Evolutionary conservation across 1,140 invertebrate genomes (phyloP), one percentile per base, ranked within the genome.

Genomic region (Palaemon carinicauda): DNA sequence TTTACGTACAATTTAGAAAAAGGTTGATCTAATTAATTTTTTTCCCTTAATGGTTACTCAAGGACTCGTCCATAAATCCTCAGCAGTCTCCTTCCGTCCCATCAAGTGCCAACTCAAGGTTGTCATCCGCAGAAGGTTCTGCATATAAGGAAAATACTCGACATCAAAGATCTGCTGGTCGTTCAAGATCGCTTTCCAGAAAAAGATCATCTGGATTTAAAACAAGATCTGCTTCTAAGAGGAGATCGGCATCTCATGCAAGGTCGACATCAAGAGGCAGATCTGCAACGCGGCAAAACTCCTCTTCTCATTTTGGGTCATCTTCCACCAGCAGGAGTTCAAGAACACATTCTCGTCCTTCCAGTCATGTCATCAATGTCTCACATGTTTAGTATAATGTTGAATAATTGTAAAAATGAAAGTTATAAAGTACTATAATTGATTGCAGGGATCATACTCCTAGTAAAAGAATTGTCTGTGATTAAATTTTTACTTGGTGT

Each of bases 341-440:
- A 56, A 80, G 77, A 80, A 29, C 14, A 24, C n/a, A 60, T 27
- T 60, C 52, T 19, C 75, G 53, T 60, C 53, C 77, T 80, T 60
- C 53, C 77, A 80, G 77, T 31, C 77, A 80, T 15, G 21, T 79
- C 29, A 29, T 80, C 27, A 80, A 17, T 60, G 77, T 80, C 3
- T 80, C 77, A 56, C 77, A 80, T 5, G 53, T 80, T 15, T 80
- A 54, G 60, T 69, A 7, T 29, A 19, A 69, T 12, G n/a, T 29
- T 29, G 24, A 12, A 69, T 27, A 14, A 24, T 17, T 21, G 24
- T 24, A 15, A 69, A 69, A 21, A 27, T 3, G 15, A 29, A 21
- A n/a, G 60, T 69, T 29, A 69, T 21, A 10, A 29, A 24, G 24
- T 27, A 27, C 29, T 69, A 7, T 24, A 19, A 27, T 69, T 69